Percentiles rank a stretch among this genome's conserved stretches.
These are phyloP conservation scores for Hormiphora californensis DNA, from an alignment of 37 sponge, comb jelly and placozoan genomes.

Conservation along the genomic window DNA sequence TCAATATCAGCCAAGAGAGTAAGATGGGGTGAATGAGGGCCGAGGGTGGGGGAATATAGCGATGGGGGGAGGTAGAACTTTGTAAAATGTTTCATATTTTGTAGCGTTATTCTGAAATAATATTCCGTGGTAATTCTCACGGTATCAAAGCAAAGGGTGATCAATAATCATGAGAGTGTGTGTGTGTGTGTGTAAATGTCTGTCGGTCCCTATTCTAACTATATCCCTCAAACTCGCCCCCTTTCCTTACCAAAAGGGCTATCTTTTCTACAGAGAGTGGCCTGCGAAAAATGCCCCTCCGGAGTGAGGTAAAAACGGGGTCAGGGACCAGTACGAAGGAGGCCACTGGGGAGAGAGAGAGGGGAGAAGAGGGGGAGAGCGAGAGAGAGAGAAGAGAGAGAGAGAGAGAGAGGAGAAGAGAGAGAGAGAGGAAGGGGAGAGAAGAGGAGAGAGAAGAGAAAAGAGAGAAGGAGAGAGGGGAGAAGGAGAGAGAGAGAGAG, in stretches of 20 bases:
- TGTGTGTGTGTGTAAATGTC: no score
- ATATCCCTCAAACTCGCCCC: no score
- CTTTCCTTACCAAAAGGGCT: no score
- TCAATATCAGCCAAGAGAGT: slow-evolving; percentile 5
- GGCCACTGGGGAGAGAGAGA: background rate
- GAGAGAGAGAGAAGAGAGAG: background rate
- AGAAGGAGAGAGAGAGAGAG: background rate
- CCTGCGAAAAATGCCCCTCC: no score
- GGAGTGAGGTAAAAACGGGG: no score
- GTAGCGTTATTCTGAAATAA: background rate
- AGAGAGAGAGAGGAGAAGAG: background rate
- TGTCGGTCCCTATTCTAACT: no score
- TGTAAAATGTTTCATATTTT: background rate
- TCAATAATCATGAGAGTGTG: no score
- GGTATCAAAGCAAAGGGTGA: no score
- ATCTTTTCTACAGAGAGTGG: no score
- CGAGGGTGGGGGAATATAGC: no score
- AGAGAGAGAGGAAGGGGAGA: background rate
- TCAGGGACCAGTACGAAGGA: no score
- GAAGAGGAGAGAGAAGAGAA: background rate
- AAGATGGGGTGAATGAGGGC: no score
- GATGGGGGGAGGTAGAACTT: background rate
- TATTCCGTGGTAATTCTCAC: background rate
- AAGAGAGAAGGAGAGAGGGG: background rate
- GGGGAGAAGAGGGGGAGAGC: background rate